Evolutionary conservation across 2,888 invertebrate species (phyloP), one percentile per base, ranked within the genome.

Genomic region (Cantharis nigra): DNA sequence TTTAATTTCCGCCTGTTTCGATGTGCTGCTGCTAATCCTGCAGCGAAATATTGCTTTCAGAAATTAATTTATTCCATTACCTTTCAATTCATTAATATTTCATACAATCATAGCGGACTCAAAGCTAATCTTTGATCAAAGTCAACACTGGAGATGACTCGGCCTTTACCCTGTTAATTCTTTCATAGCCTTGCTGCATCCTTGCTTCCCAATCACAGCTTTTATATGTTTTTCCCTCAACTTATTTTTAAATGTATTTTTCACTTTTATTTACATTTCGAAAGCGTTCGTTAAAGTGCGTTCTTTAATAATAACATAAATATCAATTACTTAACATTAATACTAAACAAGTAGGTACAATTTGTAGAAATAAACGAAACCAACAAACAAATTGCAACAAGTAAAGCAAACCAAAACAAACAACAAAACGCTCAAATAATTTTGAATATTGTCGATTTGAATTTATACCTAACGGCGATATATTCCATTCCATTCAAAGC

Each of bases 11-110:
- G 87, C 86, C 77, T 81, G 83, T 80, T 81, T 82, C 83, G 81
- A 81, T 83, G 79, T 75, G 76, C 74, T 81, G 76, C 74, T 81
- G 81, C 86, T 87, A 87, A 87, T 87, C 87, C 87, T 84, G 83
- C 78, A 82, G 86, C 87, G 87, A 88, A 89, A 88, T 89, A 89
- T 89, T 87, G 89, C 89, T 89, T 89, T 89, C 88, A 89, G 89
- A 88, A 89, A 89, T 89, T 89, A 89, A 89, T 89, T 89, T 89
- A 89, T 89, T 89, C 89, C 89, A 89, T 89, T 89, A 89, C 89
- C 89, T 89, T 89, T 89, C 89, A 88, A 89, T 89, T 88, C 88
- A 88, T 89, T 89, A 89, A 89, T 89, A 89, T 89, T 89, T 89
- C 88, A 89, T 89, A 88, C 87, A 88, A 88, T 88, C 87, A 87